Evolutionary conservation across 2,888 invertebrate genomes (phyloP).

Genomic region (Ennomos erosarius): DNA sequence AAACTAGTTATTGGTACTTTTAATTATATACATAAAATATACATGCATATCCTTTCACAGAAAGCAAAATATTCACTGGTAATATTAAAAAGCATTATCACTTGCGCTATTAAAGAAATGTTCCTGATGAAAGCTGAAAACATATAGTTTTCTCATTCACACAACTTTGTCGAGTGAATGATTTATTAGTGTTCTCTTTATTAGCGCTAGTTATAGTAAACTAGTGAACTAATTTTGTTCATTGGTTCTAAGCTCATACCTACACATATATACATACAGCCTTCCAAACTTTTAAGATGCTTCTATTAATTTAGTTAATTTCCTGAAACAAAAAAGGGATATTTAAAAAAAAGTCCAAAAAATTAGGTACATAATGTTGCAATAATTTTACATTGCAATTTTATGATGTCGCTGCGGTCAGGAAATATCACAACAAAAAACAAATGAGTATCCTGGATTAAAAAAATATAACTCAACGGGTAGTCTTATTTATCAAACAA

Average conservation of each 20-base stretch:
- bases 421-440: neutral
- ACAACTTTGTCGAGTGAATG: no score
- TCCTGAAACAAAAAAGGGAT: slow-evolving; percentile 21
- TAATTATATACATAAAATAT: slow-evolving; percentile 20
- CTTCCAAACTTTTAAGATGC: neutral
- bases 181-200: no score
- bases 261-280: slow-evolving; percentile 4
- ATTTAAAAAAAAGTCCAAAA: neutral
- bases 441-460: neutral
- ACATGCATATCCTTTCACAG: slow-evolving; percentile 28
- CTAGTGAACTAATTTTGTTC: slow-evolving; percentile 9
- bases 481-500: no score
- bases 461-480: no score
- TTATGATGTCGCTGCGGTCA: no score
- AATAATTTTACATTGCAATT: no score
- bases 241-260: slow-evolving; percentile 20
- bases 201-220: neutral
- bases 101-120: no score
- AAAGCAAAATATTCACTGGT: slow-evolving; percentile 28
- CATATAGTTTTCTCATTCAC: no score
- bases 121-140: no score
- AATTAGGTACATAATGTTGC: neutral
- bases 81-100: slow-evolving; percentile 16
- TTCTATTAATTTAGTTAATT: slow-evolving; percentile 22
- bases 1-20: slow-evolving; percentile 13